These are phyloP conservation scores for Gymnoscopelus braueri DNA, from an alignment of 2,797 vertebrate genomes.

Conservation along the genomic window DNA sequence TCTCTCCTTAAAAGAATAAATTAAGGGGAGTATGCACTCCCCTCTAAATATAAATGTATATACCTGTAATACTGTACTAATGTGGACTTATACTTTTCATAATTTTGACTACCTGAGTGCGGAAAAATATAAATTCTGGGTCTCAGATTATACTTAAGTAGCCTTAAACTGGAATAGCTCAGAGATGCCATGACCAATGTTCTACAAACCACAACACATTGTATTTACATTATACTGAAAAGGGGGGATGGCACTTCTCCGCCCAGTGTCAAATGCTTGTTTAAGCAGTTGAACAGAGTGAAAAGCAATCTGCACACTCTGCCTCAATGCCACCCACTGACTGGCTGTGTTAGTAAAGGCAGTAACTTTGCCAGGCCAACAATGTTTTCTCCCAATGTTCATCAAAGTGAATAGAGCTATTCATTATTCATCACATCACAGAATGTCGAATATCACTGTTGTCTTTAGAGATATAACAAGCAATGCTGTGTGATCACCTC, in stretches of 20 bases:
- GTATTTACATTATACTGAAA: background rate
- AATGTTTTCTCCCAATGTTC: slow-evolving; percentile 39
- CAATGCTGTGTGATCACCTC: slow-evolving; percentile 22
- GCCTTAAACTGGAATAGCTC: no score
- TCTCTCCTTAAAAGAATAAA: no score
- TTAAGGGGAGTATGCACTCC: no score
- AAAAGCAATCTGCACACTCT: slow-evolving; percentile 19
- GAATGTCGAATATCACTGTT: slow-evolving; percentile 42
- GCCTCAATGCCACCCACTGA: slow-evolving; percentile 8
- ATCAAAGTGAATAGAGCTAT: slow-evolving; percentile 32
- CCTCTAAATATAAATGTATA: no score
- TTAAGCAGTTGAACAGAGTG: slow-evolving; percentile 25
- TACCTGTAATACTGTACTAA: slow-evolving; percentile 1
- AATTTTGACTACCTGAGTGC: background rate
- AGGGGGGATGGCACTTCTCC: background rate
- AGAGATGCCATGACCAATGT: no score
- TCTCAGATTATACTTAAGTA: background rate
- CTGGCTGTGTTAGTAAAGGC: background rate
- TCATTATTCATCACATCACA: slow-evolving; percentile 48
- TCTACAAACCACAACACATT: background rate
- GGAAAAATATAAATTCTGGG: slow-evolving; percentile 8
- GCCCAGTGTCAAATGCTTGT: background rate
- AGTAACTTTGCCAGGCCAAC: slow-evolving; percentile 26
- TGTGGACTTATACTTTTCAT: background rate
- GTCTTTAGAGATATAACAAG: slow-evolving; percentile 42